Conservation (phyloP, 2,797 vertebrate genomes). For the Propithecus perrieri region DNA sequence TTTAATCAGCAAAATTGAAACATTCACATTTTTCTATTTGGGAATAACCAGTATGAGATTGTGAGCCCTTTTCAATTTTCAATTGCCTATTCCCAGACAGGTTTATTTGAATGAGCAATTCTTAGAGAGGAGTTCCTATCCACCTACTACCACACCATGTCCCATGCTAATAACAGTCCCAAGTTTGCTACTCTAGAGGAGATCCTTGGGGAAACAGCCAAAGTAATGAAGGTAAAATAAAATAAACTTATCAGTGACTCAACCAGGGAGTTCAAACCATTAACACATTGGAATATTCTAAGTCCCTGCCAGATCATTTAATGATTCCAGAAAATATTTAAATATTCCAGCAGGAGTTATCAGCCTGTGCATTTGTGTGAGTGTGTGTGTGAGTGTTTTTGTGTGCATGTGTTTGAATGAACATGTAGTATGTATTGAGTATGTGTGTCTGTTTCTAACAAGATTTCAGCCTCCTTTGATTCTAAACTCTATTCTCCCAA, state of each 20-base stretch:
- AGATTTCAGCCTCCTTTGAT: not conserved
- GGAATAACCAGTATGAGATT: not conserved
- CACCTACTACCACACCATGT: not conserved
- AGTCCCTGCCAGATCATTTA: not conserved
- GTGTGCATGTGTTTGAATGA: not conserved
- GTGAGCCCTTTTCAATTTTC: not conserved
- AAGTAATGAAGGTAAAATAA: not conserved
- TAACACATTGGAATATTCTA: not conserved
- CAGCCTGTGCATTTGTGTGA: not conserved
- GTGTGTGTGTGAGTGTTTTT: not conserved
- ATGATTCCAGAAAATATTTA: not conserved
- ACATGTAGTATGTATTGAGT: not conserved
- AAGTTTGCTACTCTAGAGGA: not conserved
- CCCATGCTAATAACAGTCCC: not conserved
- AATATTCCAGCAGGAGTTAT: not conserved
- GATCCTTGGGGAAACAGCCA: not conserved
- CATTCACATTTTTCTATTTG: not conserved
- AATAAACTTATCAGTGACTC: not conserved
- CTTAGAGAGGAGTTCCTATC: not conserved
- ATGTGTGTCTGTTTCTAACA: conserved; percentile 8
- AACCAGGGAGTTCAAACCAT: not conserved
- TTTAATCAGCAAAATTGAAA: conserved; percentile 34
- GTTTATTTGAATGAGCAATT: not conserved
- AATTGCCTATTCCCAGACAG: not conserved
- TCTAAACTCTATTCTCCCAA: not conserved